Evolutionary conservation across 1,140 invertebrate genomes (phyloP).

Genomic region (Diabrotica undecimpunctata): DNA sequence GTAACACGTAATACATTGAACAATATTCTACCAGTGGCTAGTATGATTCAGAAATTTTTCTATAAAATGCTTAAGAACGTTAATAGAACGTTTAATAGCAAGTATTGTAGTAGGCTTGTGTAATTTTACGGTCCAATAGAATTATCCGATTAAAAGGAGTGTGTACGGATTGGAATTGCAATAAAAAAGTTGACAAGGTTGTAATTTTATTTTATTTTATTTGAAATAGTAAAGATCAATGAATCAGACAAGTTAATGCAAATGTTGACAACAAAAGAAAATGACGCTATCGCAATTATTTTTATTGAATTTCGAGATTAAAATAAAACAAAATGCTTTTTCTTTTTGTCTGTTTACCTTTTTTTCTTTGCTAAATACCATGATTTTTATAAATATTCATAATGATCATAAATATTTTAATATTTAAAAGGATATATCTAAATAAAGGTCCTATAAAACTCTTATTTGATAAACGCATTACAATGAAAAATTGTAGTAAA

Average conservation of each 20-base stretch:
- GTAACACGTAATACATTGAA: background rate
- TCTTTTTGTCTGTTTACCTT: too few relatives aligned
- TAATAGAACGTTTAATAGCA: background rate
- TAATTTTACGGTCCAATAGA: background rate
- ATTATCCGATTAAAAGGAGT: slow-evolving; percentile 1
- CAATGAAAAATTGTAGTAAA: too few relatives aligned
- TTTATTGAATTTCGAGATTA: too few relatives aligned
- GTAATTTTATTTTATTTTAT: background rate
- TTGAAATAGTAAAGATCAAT: background rate
- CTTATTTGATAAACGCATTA: too few relatives aligned
- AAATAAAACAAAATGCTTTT: too few relatives aligned
- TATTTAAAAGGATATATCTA: too few relatives aligned
- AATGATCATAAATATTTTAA: too few relatives aligned
- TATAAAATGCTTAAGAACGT: background rate
- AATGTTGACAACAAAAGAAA: background rate
- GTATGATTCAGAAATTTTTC: background rate
- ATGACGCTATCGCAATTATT: too few relatives aligned
- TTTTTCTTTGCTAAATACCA: too few relatives aligned
- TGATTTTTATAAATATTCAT: too few relatives aligned
- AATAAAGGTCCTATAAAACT: too few relatives aligned
- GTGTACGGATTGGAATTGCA: background rate
- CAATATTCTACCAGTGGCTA: background rate
- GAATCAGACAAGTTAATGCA: background rate
- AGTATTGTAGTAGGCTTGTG: background rate
- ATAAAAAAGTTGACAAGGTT: background rate